Percentiles rank a stretch among this genome's conserved stretches.
Conservation (phyloP, 2,797 vertebrate species). For the Nannoperca obscura region DNA sequence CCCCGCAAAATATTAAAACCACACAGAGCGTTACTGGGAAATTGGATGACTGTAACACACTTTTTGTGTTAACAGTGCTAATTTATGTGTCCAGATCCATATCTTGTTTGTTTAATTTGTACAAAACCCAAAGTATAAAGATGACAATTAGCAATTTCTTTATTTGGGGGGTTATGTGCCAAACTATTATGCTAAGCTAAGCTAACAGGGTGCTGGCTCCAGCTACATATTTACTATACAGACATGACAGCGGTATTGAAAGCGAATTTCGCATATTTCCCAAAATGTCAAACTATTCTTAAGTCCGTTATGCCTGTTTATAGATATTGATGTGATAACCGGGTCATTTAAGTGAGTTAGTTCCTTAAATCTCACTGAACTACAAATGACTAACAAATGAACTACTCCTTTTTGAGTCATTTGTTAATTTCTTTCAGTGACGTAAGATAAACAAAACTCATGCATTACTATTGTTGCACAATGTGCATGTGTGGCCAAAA, state of each 20-base stretch:
- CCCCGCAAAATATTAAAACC: not conserved
- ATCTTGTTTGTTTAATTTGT: not conserved
- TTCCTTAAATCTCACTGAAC: no score
- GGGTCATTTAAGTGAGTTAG: no score
- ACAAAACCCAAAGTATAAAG: not conserved
- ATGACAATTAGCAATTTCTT: not conserved
- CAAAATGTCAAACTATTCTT: not conserved
- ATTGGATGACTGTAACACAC: no score
- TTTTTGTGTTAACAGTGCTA: not conserved
- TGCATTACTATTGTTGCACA: no score
- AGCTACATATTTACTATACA: not conserved
- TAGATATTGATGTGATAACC: no score
- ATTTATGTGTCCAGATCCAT: conserved; percentile 1
- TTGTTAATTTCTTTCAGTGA: no score
- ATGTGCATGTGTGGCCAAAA: no score
- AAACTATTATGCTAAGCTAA: not conserved
- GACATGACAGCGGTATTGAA: not conserved
- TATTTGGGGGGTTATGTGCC: not conserved
- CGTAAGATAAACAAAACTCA: no score
- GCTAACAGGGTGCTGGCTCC: not conserved
- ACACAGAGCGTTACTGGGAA: not conserved
- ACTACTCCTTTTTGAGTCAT: no score
- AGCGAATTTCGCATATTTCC: not conserved
- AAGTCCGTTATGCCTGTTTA: not conserved
- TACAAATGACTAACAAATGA: no score